Evolutionary conservation across 2,113 vertebrate species (phyloP).

Genomic region (Gnathonemus echidnorhynchus): DNA sequence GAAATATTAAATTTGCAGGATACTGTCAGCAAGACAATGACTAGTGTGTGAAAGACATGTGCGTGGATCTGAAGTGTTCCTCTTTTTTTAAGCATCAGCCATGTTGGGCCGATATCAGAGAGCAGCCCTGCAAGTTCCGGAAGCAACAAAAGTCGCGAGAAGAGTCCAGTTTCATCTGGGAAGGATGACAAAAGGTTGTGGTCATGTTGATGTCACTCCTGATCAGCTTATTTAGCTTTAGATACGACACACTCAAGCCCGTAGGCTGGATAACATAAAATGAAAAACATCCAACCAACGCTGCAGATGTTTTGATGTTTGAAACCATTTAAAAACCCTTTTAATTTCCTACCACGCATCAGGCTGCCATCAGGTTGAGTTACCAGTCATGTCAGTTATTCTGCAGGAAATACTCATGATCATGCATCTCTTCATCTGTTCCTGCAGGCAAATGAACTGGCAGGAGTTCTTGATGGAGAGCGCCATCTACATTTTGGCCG

Average conservation of each 20-base stretch:
- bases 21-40: neutral
- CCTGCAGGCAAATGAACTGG: slow-evolving; percentile 53
- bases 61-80: neutral
- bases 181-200: slow-evolving; percentile 73
- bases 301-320: neutral
- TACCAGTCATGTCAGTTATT: neutral
- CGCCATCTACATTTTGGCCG: slow-evolving; percentile 78
- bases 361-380: neutral
- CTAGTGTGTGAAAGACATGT: neutral
- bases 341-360: neutral
- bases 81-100: slow-evolving; percentile 72
- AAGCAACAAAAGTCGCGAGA: slow-evolving; percentile 68
- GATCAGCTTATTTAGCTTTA: neutral
- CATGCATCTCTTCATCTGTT: neutral
- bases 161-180: slow-evolving; percentile 39
- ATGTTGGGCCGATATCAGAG: slow-evolving; percentile 87
- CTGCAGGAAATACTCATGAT: neutral
- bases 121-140: slow-evolving; percentile 76
- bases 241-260: neutral
- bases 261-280: neutral
- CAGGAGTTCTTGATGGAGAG: slow-evolving; percentile 75
- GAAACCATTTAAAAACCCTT: neutral
- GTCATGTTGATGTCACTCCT: neutral
- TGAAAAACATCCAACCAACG: neutral
- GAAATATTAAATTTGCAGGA: neutral